Evolutionary conservation across 2,888 invertebrate genomes (phyloP), one percentile per base, ranked within the genome.

Genomic region (Amphimallon solstitiale): DNA sequence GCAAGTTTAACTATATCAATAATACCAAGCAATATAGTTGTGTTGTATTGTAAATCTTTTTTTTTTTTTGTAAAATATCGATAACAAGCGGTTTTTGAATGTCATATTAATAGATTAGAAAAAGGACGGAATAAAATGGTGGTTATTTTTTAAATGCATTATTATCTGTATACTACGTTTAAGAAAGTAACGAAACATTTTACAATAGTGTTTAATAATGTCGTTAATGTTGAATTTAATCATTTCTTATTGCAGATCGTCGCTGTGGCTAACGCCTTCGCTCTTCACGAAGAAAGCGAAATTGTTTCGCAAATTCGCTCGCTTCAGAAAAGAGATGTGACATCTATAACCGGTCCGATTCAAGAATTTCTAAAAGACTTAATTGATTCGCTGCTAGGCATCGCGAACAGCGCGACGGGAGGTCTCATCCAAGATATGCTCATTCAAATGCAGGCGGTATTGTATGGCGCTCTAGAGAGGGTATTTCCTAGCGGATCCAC

Each of bases 331-430:
- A 43, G 56, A n/a, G 56, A 56, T 23, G 10, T 56, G 17, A 43
- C 40, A 4, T 43, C 10, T 9, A 40, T 56, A 14, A 56, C 56
- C 1, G 56, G 43, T 9, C 56, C 40, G 14, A 12, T 56, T 21
- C 56, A 56, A 15, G 14, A 56, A 23, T 56, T 56, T 23, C 40
- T 43, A 4, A 56, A 56, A 4, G 15, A 9, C 1, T 2, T 56
- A 1, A 5, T 56, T 15, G 29, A 56, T 40, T 40, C 56, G 4
- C 0, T 56, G 9, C 9, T 56, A 5, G 12, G 9, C 6, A 43
- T 23, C 6, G 10, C 40, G 5, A 56, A 56, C 12, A 40, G 10
- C 29, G 23, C 43, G 6, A 56, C 56, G 7, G 14, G 14, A 29
- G 43, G 15, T 2, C 1, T 29, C 6, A 21, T 40, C 17, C 23